Evolutionary conservation across 92 coral and sea anemone species (phyloP).

Genomic region (Siderastrea siderea): DNA sequence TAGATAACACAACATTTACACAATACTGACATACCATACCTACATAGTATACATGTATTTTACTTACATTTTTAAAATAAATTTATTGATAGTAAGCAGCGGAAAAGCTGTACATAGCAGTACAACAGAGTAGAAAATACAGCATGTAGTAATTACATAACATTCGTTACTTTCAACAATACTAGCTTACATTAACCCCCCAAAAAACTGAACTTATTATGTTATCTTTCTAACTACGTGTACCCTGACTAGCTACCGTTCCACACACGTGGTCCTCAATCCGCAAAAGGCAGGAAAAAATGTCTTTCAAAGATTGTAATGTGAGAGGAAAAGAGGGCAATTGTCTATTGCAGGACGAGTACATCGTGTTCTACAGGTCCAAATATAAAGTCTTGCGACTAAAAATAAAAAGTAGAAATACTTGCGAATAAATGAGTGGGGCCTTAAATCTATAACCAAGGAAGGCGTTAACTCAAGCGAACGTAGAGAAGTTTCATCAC

Average conservation of each 20-base stretch:
- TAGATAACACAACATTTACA: too few relatives aligned
- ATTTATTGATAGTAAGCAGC: too few relatives aligned
- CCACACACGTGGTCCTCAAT: conserved; percentile 11
- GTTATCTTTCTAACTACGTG: background rate
- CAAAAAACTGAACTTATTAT: too few relatives aligned
- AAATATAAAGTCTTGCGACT: conserved; percentile 5
- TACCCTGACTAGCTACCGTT: background rate
- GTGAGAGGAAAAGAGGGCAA: too few relatives aligned
- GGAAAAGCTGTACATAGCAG: too few relatives aligned
- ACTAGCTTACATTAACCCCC: too few relatives aligned
- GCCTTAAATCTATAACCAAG: background rate
- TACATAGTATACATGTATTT: too few relatives aligned
- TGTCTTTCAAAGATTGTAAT: background rate
- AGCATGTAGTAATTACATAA: too few relatives aligned
- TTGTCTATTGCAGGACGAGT: background rate
- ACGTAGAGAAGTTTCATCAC: background rate
- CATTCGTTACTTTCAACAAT: too few relatives aligned
- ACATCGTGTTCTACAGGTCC: background rate
- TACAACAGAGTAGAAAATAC: too few relatives aligned
- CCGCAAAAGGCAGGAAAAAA: background rate
- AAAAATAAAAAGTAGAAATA: background rate
- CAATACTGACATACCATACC: too few relatives aligned
- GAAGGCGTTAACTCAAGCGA: conserved; percentile 4
- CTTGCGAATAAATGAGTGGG: background rate
- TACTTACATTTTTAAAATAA: too few relatives aligned